Evolutionary conservation across 2,113 vertebrate genomes (phyloP).

Genomic region (Narcine bancroftii): DNA sequence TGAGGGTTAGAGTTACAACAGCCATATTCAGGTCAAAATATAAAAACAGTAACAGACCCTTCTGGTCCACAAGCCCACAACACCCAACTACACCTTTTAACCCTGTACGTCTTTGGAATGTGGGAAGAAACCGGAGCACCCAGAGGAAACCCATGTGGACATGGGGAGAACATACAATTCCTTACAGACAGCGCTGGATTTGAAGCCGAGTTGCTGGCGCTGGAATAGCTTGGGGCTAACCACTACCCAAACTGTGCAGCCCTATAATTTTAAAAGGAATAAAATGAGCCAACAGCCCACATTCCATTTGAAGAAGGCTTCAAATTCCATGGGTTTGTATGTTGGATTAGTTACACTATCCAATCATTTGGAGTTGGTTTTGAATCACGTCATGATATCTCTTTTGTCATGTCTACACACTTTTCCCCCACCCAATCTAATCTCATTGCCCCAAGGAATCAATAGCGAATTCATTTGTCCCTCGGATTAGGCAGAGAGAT

Average conservation of each 20-base stretch:
- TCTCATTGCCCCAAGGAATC: background rate
- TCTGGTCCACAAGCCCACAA: no score
- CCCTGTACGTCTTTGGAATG: no score
- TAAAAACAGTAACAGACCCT: no score
- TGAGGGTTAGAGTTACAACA: background rate
- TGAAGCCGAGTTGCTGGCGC: no score
- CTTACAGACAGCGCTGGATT: no score
- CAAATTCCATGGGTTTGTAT: background rate
- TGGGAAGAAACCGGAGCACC: no score
- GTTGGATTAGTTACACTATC: background rate
- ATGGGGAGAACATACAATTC: no score
- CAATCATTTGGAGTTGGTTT: background rate
- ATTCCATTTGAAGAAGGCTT: background rate
- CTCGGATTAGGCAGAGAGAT: background rate
- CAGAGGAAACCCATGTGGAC: no score
- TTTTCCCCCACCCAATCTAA: background rate
- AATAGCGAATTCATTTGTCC: background rate
- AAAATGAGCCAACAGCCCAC: background rate
- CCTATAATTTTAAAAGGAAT: background rate
- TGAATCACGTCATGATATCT: background rate
- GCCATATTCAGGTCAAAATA: no score
- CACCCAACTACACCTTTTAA: no score
- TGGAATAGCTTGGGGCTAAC: no score
- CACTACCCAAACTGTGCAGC: no score
- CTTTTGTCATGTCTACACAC: background rate